Conservation (phyloP, 2,113 vertebrate species). For the Aegypius monachus region DNA sequence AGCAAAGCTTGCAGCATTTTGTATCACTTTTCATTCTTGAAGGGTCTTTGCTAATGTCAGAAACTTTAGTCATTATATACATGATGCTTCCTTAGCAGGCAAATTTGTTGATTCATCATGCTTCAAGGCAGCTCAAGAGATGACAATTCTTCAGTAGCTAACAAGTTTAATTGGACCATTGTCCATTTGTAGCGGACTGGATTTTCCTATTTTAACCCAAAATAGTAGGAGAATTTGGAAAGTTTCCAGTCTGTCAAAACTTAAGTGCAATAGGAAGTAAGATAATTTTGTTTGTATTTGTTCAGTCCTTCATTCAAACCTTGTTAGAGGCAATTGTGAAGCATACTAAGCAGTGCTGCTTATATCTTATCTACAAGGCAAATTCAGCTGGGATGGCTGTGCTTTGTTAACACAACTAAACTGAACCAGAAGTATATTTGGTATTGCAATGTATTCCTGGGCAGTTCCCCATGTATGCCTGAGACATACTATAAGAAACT, state of each 20-base stretch:
- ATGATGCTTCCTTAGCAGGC: background rate
- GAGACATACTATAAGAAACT: background rate
- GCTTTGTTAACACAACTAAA: background rate
- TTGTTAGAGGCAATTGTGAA: background rate
- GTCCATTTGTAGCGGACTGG: background rate
- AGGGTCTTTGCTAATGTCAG: conserved; percentile 20
- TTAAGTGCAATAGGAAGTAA: background rate
- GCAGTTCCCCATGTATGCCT: rapidly evolving
- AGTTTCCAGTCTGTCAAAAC: conserved; percentile 6
- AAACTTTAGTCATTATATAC: background rate
- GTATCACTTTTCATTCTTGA: conserved; percentile 8
- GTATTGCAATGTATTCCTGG: background rate
- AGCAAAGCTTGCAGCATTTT: conserved; percentile 11
- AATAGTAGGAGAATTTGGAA: background rate
- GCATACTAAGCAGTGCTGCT: background rate
- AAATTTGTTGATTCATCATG: background rate
- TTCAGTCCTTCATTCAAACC: conserved; percentile 4
- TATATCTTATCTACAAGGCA: background rate
- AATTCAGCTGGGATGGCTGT: background rate
- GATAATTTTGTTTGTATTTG: conserved; percentile 35
- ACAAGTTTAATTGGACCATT: background rate
- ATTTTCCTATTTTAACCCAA: conserved; percentile 5
- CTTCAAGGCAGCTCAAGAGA: background rate
- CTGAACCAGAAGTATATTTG: background rate
- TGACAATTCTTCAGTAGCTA: background rate